phyloP scores from a whole-genome alignment of 2,113 vertebrate genomes.

The Scopus umbretta region DNA sequence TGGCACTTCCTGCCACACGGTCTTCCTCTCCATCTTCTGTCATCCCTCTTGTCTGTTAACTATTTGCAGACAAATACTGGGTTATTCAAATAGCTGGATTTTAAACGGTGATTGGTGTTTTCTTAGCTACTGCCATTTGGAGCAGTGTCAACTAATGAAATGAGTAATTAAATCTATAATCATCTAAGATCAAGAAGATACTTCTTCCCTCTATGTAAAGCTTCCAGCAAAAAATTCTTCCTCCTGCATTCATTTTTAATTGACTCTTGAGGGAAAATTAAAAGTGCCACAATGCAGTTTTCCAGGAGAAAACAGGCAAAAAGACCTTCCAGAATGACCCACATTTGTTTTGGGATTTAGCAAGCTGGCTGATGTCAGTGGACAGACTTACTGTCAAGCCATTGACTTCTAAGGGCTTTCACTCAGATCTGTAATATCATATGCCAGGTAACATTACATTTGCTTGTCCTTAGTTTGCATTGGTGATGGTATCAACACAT shows the following conservation, averaged over 20 bases:
- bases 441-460: neutral
- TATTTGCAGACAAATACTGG: too few relatives aligned
- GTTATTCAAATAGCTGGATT: too few relatives aligned
- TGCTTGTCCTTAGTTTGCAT: neutral
- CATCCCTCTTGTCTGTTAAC: too few relatives aligned
- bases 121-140: neutral
- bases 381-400: neutral
- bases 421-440: neutral
- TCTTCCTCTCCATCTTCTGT: too few relatives aligned
- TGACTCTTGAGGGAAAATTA: neutral
- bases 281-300: neutral
- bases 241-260: neutral
- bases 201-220: neutral
- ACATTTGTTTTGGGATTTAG: neutral
- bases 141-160: constrained; percentile 51
- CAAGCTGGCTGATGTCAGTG: neutral
- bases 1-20: too few relatives aligned
- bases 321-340: neutral
- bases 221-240: neutral
- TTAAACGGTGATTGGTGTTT: constrained; percentile 50
- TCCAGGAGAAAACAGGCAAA: neutral
- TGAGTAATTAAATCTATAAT: constrained; percentile 52
- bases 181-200: constrained; percentile 4
- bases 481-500: neutral
- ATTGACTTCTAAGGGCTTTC: neutral